Base-by-base conservation (phyloP, 2,888 invertebrate genomes). In the Pollenia amentaria region DNA sequence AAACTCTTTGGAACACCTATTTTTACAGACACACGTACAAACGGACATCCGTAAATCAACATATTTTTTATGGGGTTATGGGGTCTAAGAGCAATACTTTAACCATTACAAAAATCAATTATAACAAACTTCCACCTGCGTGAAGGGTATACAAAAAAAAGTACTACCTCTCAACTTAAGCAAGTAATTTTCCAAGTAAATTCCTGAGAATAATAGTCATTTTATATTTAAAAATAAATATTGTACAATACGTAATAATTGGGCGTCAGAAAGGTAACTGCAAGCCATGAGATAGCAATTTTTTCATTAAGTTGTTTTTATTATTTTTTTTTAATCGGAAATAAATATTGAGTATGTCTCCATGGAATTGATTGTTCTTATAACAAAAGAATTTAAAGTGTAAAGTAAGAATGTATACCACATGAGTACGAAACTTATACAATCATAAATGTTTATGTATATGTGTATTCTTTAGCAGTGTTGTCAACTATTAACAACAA, bases 201-300 rank as follows among this genome's bases (percentile, higher is more conserved):
- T 83, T 72, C 70, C 51, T 64, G 8, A 11, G 48, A 77, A 57
- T 48, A 14, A 14, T 10, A 65, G 64, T 77, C 77, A 83, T 21
- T 42, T 16, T 48, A 70, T 64, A 48, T 72, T 40, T 83, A 67
- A 65, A 65, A 73, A 83, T 83, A 77, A 57, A 77, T 48, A 46
- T 70, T 67, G 38, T 48, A 11, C 16, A 48, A 65, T 72, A 72
- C 77, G 46, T 64, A 77, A 78, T 72, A 77, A 48, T 4, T 64
- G 64, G 29, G 48, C 72, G 64, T 40, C 77, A 64, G n/a, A 14
- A 65, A 53, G 42, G 48, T 67, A 51, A 53, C 18, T 10, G 42
- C 42, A 51, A 11, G 69, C 53, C 38, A 18, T 72, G 55, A 53
- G 57, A 40, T 48, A 57, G 16, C 29, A 40, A 10, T 44, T 46